These are phyloP conservation scores for Aphis gossypii DNA, from an alignment of 1,140 invertebrate species.

Conservation along the genomic window DNA sequence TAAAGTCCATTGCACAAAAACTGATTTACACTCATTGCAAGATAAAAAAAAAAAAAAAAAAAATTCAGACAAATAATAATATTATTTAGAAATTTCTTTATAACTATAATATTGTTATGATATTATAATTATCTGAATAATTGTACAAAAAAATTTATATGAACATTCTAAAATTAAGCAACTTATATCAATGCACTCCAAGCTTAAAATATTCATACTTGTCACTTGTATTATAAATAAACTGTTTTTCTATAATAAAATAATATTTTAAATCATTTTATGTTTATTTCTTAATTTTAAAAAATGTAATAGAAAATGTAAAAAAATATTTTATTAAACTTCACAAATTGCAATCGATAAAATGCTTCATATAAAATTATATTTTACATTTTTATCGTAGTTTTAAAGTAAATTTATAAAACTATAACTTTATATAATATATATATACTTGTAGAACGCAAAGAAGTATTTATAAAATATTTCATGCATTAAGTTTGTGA, in stretches of 20 bases:
- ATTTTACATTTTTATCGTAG: not conserved
- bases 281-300: no score
- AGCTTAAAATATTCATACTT: no score
- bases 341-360: not conserved
- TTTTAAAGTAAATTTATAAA: not conserved
- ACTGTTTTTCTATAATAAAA: no score
- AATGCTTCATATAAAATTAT: not conserved
- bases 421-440: no score
- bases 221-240: no score
- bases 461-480: not conserved
- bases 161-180: no score
- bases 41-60: not conserved
- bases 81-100: not conserved
- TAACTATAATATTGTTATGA: no score
- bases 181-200: no score
- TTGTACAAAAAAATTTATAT: no score
- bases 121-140: no score
- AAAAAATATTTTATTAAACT: not conserved
- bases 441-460: not conserved
- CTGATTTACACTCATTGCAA: not conserved
- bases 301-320: no score
- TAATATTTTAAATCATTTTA: no score
- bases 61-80: not conserved
- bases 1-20: not conserved
- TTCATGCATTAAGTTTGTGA: not conserved